A percentile compares a stretch with the other conserved stretches of the same genome.
Conservation (phyloP, 1,140 invertebrate species). For the Galleria mellonella region DNA sequence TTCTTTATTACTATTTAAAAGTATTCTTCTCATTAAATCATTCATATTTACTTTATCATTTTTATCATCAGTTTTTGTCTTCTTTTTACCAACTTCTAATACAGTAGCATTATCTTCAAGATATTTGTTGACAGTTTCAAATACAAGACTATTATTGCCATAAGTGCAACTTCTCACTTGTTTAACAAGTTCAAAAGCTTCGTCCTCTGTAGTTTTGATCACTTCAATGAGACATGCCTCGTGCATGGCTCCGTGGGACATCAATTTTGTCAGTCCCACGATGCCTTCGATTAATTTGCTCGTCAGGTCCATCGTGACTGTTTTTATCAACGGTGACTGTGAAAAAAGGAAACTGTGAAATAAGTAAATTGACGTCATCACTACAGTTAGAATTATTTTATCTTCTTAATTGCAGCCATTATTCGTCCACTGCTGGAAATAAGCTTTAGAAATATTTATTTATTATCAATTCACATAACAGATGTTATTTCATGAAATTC, state of each 20-base stretch:
- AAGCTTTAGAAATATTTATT: too few relatives aligned
- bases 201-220: conserved; percentile 47
- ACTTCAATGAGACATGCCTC: conserved; percentile 66
- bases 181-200: conserved; percentile 34
- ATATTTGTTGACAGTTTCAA: conserved; percentile 26
- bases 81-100: conserved; percentile 28
- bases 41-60: conserved; percentile 17
- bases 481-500: too few relatives aligned
- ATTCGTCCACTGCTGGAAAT: too few relatives aligned
- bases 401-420: too few relatives aligned
- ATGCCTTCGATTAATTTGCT: conserved; percentile 51
- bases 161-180: conserved; percentile 36
- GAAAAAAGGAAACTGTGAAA: conserved; percentile 13
- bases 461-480: too few relatives aligned
- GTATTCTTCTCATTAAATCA: conserved; percentile 37
- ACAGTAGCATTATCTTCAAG: conserved; percentile 45
- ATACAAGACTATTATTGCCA: conserved; percentile 19
- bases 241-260: conserved; percentile 63
- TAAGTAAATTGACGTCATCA: not conserved
- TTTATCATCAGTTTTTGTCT: conserved; percentile 7
- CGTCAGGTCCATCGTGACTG: conserved; percentile 57
- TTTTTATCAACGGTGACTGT: conserved; percentile 61
- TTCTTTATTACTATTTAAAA: conserved; percentile 18
- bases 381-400: not conserved
- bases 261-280: conserved; percentile 47